Evolutionary conservation across 2,797 vertebrate species (phyloP).

Genomic region (Pampus argenteus): DNA sequence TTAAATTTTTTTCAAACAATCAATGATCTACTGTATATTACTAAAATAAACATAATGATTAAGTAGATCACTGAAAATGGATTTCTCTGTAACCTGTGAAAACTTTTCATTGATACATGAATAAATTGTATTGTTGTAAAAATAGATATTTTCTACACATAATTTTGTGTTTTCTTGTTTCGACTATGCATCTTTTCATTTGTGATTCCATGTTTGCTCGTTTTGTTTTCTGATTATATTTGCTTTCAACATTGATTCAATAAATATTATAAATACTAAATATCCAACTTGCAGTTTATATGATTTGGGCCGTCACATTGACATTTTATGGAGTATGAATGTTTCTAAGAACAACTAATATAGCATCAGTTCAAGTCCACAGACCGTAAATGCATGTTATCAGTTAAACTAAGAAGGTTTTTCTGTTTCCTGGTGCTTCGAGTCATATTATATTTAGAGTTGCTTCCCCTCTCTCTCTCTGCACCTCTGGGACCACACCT

Average conservation of each 20-base stretch:
- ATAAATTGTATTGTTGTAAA: neutral
- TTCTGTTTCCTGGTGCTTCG: constrained; percentile 29
- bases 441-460: constrained; percentile 30
- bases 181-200: neutral
- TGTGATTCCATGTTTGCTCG: neutral
- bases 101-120: neutral
- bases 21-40: neutral
- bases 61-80: neutral
- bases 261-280: neutral
- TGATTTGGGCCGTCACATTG: neutral
- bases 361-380: neutral
- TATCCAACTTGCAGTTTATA: neutral
- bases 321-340: neutral
- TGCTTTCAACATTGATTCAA: neutral
- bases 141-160: neutral
- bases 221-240: neutral
- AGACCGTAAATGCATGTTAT: constrained; percentile 5
- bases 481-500: constrained; percentile 44
- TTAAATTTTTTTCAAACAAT: neutral
- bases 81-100: neutral
- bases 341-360: constrained; percentile 12
- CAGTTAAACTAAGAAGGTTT: constrained; percentile 18
- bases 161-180: neutral
- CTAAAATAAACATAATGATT: neutral
- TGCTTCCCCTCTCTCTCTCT: neutral